These are phyloP conservation scores for Tamandua tetradactyla DNA, from an alignment of 2,797 vertebrate species.

Conservation along the genomic window DNA sequence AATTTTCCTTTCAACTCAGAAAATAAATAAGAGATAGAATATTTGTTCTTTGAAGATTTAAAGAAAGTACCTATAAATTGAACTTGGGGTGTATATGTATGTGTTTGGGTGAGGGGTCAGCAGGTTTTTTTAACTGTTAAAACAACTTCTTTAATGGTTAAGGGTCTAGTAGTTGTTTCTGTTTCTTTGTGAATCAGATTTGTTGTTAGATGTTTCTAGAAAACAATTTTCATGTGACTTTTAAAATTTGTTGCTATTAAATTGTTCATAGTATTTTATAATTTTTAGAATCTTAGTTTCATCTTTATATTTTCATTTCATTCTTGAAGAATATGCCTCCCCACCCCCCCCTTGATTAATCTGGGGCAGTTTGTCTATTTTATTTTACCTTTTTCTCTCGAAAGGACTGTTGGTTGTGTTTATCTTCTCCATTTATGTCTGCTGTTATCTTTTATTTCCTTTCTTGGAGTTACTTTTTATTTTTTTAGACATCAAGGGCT, in stretches of 20 bases:
- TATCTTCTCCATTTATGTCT: background rate
- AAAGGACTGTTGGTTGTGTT: background rate
- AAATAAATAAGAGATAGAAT: background rate
- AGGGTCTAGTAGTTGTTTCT: background rate
- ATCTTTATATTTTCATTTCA: background rate
- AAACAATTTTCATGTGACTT: background rate
- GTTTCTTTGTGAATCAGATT: background rate
- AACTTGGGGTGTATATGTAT: background rate
- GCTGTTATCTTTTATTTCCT: background rate
- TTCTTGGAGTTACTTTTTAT: background rate
- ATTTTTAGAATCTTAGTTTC: background rate
- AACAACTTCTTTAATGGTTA: background rate
- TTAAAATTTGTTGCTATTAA: background rate
- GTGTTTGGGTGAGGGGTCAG: background rate
- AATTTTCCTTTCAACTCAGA: background rate
- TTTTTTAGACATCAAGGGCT: background rate
- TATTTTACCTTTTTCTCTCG: background rate
- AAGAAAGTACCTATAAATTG: background rate
- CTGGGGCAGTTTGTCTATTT: background rate
- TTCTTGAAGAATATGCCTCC: background rate
- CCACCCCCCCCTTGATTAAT: background rate
- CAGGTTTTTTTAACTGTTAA: background rate
- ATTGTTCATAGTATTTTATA: background rate
- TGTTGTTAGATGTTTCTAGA: background rate
- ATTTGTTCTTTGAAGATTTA: background rate